A percentile compares a stretch with the other conserved stretches of the same genome.
phyloP scores from a whole-genome alignment of 2,888 invertebrate species.

The Phyto melanocephala region DNA sequence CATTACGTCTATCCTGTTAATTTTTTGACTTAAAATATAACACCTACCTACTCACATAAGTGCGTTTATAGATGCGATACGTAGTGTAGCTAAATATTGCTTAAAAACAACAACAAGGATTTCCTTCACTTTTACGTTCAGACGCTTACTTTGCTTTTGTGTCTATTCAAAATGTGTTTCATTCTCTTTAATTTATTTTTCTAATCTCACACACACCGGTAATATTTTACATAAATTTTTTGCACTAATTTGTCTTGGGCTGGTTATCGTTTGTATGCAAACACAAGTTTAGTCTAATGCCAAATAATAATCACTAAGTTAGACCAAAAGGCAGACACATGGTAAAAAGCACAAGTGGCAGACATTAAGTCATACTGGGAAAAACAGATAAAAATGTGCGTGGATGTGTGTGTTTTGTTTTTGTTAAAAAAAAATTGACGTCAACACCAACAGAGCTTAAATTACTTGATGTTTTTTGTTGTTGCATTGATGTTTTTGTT shows the following conservation, averaged over 20 bases:
- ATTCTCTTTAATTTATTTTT: conserved; percentile 29
- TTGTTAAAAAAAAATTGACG: conserved; percentile 30
- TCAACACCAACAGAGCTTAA: conserved; percentile 49
- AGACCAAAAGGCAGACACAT: conserved; percentile 5
- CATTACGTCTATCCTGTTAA: too few species aligned
- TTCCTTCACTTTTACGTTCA: background rate
- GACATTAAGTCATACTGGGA: conserved; percentile 26
- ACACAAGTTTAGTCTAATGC: conserved; percentile 36
- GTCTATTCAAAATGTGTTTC: conserved; percentile 27
- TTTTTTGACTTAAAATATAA: too few species aligned
- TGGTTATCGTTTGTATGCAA: conserved; percentile 41
- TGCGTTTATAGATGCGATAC: too few species aligned
- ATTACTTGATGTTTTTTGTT: conserved; percentile 43
- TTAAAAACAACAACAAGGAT: background rate
- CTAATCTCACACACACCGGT: background rate
- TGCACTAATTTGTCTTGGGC: conserved; percentile 58
- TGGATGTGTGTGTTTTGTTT: conserved; percentile 1
- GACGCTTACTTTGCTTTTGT: conserved; percentile 23
- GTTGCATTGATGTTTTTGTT: background rate
- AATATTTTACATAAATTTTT: conserved; percentile 17
- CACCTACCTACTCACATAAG: too few species aligned
- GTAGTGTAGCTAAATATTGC: too few species aligned
- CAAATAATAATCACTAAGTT: conserved; percentile 28
- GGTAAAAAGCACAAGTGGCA: conserved; percentile 9
- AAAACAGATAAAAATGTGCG: background rate